Evolutionary conservation across 2,797 vertebrate species (phyloP).

Genomic region (Chelidonichthys spinosus): DNA sequence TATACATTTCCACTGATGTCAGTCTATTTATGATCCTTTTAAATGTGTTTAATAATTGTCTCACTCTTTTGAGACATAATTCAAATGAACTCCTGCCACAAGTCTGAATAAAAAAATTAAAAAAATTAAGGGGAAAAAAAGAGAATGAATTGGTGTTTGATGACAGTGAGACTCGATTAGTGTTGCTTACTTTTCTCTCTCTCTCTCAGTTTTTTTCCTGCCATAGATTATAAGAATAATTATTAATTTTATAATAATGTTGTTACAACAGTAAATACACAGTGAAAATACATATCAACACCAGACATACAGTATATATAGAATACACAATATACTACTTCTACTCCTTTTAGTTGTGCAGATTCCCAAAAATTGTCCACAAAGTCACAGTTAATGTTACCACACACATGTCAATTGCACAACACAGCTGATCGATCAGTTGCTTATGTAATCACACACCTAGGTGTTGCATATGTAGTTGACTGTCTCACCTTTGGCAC

Average conservation of each 20-base stretch:
- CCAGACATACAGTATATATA: no score
- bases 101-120: no score
- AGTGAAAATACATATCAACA: no score
- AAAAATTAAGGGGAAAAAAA: no score
- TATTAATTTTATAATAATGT: no score
- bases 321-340: no score
- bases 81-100: neutral
- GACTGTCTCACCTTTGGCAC: slow-evolving; percentile 10
- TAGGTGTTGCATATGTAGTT: neutral
- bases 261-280: no score
- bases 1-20: neutral
- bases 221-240: no score
- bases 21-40: neutral
- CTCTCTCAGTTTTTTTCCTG: no score
- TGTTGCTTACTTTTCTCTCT: neutral
- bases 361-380: neutral
- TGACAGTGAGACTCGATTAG: no score
- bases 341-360: neutral
- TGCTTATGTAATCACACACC: slow-evolving; percentile 21
- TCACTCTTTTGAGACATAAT: neutral
- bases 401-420: neutral
- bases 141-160: no score
- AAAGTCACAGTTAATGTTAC: neutral
- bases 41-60: neutral
- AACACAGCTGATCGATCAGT: neutral